These are phyloP conservation scores for Pelodiscus sinensis DNA, from an alignment of 2,113 vertebrate genomes.

Conservation along the genomic window DNA sequence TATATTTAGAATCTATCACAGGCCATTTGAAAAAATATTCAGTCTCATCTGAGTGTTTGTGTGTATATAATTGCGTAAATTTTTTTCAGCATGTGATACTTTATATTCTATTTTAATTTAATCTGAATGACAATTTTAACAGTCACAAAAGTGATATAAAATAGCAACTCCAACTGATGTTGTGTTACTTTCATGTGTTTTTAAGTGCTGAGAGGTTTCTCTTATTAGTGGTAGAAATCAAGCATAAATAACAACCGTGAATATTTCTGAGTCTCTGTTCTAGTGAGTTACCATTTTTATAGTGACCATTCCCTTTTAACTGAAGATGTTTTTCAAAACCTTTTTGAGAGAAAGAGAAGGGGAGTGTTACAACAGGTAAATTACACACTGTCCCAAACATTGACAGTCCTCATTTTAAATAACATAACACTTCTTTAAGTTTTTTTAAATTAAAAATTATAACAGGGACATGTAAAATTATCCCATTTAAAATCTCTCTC, in stretches of 20 bases:
- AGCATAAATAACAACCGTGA: neutral
- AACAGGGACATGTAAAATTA: slow-evolving; percentile 45
- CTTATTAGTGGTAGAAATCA: neutral
- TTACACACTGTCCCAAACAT: neutral
- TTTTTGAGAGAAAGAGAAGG: neutral
- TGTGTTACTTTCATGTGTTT: neutral
- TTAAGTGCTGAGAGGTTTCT: neutral
- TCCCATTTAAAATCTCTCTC: slow-evolving; percentile 50
- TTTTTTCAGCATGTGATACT: neutral
- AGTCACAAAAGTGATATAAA: neutral
- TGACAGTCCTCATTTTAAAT: slow-evolving; percentile 8
- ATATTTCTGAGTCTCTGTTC: neutral
- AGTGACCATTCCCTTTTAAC: neutral
- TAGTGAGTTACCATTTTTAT: neutral
- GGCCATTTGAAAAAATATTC: neutral
- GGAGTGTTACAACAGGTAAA: slow-evolving; percentile 6
- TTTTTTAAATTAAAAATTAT: slow-evolving; percentile 59
- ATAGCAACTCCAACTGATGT: neutral
- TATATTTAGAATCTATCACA: neutral
- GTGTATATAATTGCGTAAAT: neutral
- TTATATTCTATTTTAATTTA: fast-evolving
- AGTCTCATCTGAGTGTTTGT: neutral
- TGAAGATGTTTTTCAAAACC: neutral
- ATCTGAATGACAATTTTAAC: neutral
- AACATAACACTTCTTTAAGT: slow-evolving; percentile 33